Conservation (phyloP, 2,797 vertebrate species). For the Darevskia nairensis region DNA sequence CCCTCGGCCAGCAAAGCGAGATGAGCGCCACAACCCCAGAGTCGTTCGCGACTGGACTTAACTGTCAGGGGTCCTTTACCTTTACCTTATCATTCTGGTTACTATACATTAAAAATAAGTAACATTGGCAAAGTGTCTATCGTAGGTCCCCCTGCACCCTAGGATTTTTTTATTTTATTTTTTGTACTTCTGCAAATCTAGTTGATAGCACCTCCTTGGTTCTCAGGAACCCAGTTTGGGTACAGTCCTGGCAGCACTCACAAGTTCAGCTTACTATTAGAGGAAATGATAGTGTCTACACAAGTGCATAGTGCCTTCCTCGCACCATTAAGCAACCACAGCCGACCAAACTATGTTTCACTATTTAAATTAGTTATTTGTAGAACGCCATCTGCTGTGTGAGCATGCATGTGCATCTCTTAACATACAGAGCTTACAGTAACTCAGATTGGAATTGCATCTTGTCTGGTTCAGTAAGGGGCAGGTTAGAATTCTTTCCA, state of each 20-base stretch:
- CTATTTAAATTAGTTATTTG: background rate
- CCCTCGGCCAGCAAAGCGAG: too few relatives aligned
- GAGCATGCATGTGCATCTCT: background rate
- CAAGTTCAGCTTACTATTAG: background rate
- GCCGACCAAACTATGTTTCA: background rate
- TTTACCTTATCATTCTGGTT: background rate
- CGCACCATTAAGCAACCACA: background rate
- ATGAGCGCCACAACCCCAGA: too few relatives aligned
- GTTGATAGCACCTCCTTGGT: background rate
- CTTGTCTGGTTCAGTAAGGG: background rate
- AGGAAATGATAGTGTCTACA: background rate
- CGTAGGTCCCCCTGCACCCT: background rate
- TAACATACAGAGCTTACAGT: background rate
- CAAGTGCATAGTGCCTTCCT: background rate
- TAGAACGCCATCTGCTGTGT: background rate
- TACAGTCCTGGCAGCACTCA: too few relatives aligned
- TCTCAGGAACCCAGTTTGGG: background rate
- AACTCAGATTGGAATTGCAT: background rate
- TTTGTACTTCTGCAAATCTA: background rate
- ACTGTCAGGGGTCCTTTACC: too few relatives aligned
- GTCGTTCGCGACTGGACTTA: too few relatives aligned
- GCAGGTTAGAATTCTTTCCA: too few relatives aligned
- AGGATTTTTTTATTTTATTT: background rate
- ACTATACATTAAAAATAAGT: slow-evolving; percentile 44
- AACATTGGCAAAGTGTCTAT: background rate